Conservation (phyloP, 2,797 vertebrate species). For the Cuniculus paca region DNA sequence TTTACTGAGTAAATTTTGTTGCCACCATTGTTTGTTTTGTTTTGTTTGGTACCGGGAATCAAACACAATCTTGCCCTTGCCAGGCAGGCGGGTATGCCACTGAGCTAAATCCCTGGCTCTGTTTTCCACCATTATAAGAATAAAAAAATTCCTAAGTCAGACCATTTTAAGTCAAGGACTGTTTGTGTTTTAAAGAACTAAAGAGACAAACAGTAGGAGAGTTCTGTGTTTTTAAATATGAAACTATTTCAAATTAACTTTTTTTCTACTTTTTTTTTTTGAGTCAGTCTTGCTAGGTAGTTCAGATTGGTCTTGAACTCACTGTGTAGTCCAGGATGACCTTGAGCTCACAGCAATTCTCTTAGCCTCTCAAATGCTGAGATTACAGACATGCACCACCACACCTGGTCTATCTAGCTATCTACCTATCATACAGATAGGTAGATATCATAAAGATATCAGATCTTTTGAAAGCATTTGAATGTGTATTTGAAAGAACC, state of each 20-base stretch:
- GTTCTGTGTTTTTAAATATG: constrained; percentile 57
- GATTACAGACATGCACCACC: not conserved
- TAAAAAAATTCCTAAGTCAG: not conserved
- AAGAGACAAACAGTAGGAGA: constrained; percentile 36
- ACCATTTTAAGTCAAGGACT: not conserved
- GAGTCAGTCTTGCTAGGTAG: not conserved
- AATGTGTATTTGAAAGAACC: not conserved
- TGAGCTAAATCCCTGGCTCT: too few relatives aligned
- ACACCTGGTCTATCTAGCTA: too few relatives aligned
- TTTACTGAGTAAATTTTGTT: not conserved
- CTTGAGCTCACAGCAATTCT: not conserved
- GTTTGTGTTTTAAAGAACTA: not conserved
- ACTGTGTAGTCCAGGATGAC: not conserved
- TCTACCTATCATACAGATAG: too few relatives aligned
- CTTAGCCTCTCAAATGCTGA: not conserved
- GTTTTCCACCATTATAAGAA: not conserved
- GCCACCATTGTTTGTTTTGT: too few relatives aligned
- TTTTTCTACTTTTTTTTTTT: not conserved
- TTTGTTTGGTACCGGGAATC: too few relatives aligned
- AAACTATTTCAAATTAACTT: constrained; percentile 8
- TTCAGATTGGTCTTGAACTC: not conserved
- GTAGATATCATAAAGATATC: too few relatives aligned
- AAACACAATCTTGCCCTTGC: too few relatives aligned
- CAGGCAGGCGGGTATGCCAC: too few relatives aligned
- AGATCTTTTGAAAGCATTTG: not conserved